Evolutionary conservation across 2,113 vertebrate genomes (phyloP), one percentile per base, ranked within the genome.

Genomic region (Brachionichthys hirsutus): DNA sequence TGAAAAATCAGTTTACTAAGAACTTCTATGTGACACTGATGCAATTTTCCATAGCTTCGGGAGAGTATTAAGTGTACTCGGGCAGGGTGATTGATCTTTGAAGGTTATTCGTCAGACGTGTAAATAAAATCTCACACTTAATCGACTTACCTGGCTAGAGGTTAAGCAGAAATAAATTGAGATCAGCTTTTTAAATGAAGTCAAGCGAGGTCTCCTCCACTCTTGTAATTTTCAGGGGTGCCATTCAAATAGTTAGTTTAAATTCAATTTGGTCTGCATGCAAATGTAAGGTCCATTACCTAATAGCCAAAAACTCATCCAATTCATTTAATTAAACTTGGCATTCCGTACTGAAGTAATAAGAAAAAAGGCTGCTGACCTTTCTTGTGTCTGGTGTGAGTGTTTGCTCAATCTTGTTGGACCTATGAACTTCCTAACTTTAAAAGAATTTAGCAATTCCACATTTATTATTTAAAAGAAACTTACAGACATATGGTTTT

Each of bases 71-170:
- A 62, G 64, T 46, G 65, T 65, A 76, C 75, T 77, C 62, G 61
- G 34, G 50, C 18, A 8, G 43, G 20, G 22, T 24, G 69, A 82
- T 84, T 78, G 77, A 83, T 77, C 75, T 75, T 67, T 69, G 54
- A 80, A 80, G 77, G 69, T 82, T 73, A 81, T 82, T 62, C 49
- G 72, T 69, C 66, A 77, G 64, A 59, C 47, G n/a, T 60, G 65
- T 71, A 80, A 82, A 84, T 58, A 81, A 54, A 75, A 62, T 67
- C 53, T 36, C 40, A 43, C 24, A 49, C 55, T 70, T 81, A 69
- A 81, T 79, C 58, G 4, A 67, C 60, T 56, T 30, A 62, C 43
- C 46, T 41, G 48, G 15, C 46, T 35, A 77, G 49, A 77, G 77
- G 75, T 75, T 74, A 74, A 72, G 46, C 24, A 67, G 61, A 74